These are phyloP conservation scores for Cantharis nigra DNA, from an alignment of 2,888 invertebrate species.

Conservation along the genomic window DNA sequence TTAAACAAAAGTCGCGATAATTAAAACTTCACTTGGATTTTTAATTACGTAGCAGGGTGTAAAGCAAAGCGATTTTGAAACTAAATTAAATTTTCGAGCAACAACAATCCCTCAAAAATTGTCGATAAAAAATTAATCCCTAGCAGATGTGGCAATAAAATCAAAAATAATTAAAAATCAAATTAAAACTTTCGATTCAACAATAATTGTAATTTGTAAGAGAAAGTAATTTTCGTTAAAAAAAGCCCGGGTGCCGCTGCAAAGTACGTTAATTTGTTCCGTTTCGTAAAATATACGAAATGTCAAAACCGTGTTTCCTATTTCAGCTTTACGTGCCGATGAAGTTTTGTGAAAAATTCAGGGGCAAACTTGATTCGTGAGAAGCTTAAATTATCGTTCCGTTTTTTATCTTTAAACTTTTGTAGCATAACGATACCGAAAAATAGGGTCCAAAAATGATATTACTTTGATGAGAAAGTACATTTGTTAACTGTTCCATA, in stretches of 20 bases:
- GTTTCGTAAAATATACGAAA: slow-evolving; percentile 23
- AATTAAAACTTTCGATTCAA: background rate
- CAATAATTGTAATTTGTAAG: background rate
- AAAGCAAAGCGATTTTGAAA: background rate
- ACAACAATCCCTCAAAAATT: background rate
- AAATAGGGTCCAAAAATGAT: slow-evolving; percentile 13
- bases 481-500: slow-evolving; percentile 20
- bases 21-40: background rate
- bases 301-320: slow-evolving; percentile 23
- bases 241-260: background rate
- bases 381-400: slow-evolving; percentile 23
- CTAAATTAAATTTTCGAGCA: background rate
- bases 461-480: slow-evolving; percentile 20
- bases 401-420: slow-evolving; percentile 23
- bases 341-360: slow-evolving; percentile 25
- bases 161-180: background rate
- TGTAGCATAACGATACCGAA: slow-evolving; percentile 19
- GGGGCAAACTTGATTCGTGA: slow-evolving; percentile 21
- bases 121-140: background rate
- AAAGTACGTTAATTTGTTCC: slow-evolving; percentile 20
- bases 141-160: background rate
- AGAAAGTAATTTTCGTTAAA: background rate
- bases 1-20: background rate
- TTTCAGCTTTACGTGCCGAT: slow-evolving; percentile 24
- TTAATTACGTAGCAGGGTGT: background rate